A percentile compares a stretch with the other conserved stretches of the same genome.
These are phyloP conservation scores for Mycteria americana DNA, from an alignment of 2,797 vertebrate species.

Conservation along the genomic window DNA sequence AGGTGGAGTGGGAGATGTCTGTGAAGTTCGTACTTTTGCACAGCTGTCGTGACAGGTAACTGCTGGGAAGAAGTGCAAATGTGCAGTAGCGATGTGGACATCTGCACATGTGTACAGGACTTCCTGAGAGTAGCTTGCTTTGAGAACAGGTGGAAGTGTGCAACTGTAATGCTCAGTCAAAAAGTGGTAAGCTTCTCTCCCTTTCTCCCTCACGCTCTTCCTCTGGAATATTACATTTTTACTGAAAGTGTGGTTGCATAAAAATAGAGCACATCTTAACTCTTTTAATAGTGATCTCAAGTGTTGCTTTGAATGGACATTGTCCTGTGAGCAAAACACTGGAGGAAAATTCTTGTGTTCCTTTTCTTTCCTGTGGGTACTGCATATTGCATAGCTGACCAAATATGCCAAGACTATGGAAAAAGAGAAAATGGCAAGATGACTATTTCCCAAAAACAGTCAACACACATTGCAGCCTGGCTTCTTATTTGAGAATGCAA, in stretches of 20 bases:
- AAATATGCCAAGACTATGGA: constrained; percentile 16
- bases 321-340: constrained; percentile 9
- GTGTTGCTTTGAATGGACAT: background rate
- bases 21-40: background rate
- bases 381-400: background rate
- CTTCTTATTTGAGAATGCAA: constrained; percentile 30
- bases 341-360: background rate
- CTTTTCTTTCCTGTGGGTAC: constrained; percentile 16
- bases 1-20: background rate
- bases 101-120: background rate
- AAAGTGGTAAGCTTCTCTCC: background rate
- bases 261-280: background rate
- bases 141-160: background rate
- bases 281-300: background rate
- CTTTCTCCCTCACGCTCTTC: background rate
- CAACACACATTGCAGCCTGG: constrained; percentile 29
- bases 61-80: background rate
- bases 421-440: constrained; percentile 23
- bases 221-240: background rate
- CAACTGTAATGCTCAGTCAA: background rate
- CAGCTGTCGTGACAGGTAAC: background rate
- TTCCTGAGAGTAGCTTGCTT: background rate
- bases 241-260: background rate
- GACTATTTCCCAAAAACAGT: constrained; percentile 5
- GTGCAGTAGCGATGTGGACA: background rate